phyloP scores from a whole-genome alignment of 1,140 invertebrate species.

The Sarcophaga peregrina region DNA sequence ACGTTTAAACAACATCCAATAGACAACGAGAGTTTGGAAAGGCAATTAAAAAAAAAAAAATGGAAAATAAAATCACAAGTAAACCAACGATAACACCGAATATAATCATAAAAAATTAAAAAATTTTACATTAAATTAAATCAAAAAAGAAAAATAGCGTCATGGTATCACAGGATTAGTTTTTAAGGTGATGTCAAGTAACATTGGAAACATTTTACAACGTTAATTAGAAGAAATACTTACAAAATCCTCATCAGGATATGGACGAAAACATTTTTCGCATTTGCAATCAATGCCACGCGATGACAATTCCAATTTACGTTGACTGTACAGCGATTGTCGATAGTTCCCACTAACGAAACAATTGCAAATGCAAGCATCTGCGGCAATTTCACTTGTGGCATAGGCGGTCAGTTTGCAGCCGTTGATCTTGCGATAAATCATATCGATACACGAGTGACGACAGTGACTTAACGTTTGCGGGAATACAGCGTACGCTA shows the following conservation, averaged over 20 bases:
- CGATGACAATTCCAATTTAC: constrained; percentile 47
- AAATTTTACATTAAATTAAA: not conserved
- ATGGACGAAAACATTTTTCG: constrained; percentile 50
- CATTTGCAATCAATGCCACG: constrained; percentile 55
- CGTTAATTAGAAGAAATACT: constrained; percentile 45
- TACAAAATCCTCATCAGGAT: constrained; percentile 57
- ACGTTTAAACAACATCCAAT: too few species aligned
- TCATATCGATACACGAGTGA: constrained; percentile 52
- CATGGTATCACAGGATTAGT: too few species aligned
- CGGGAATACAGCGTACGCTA: constrained; percentile 53
- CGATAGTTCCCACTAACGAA: constrained; percentile 54
- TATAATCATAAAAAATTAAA: not conserved
- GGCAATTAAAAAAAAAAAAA: not conserved
- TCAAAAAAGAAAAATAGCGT: too few species aligned
- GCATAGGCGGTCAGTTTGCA: constrained; percentile 53
- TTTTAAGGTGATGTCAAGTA: too few species aligned
- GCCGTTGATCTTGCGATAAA: constrained; percentile 53
- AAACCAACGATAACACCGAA: not conserved
- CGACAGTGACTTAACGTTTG: constrained; percentile 53
- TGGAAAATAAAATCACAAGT: not conserved
- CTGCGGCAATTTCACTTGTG: constrained; percentile 50
- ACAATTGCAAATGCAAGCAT: constrained; percentile 53
- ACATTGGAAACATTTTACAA: not conserved
- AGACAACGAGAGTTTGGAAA: too few species aligned
- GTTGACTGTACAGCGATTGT: constrained; percentile 49